These are phyloP conservation scores for Pollenia angustigena DNA, from an alignment of 2,888 invertebrate genomes.

Conservation along the genomic window DNA sequence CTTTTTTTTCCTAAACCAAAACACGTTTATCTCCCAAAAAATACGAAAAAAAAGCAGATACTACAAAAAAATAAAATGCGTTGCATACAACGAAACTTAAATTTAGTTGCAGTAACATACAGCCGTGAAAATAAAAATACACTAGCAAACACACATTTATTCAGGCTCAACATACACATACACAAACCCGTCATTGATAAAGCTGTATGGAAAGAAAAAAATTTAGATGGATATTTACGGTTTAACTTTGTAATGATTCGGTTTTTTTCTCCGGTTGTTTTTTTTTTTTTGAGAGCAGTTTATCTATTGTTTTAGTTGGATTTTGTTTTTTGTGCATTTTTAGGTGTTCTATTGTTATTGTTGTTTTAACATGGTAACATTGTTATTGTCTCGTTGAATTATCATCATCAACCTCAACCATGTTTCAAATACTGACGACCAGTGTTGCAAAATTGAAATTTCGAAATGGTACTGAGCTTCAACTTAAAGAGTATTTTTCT, in stretches of 20 bases:
- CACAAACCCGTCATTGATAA: slow-evolving; percentile 26
- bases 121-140: background rate
- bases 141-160: slow-evolving; percentile 4
- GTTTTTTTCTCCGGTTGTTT: background rate
- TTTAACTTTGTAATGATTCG: slow-evolving; percentile 54
- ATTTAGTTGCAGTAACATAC: slow-evolving; percentile 22
- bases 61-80: slow-evolving; percentile 18
- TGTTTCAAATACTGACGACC: slow-evolving; percentile 47
- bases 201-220: background rate
- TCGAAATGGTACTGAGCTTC: too few relatives aligned
- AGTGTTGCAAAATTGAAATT: too few relatives aligned
- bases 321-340: background rate
- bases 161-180: too few relatives aligned
- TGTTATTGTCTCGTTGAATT: slow-evolving; percentile 62
- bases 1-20: slow-evolving; percentile 41
- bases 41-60: background rate
- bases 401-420: slow-evolving; percentile 56
- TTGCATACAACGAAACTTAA: slow-evolving; percentile 12
- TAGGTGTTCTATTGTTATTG: slow-evolving; percentile 23
- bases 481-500: too few relatives aligned
- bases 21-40: slow-evolving; percentile 48
- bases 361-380: slow-evolving; percentile 51
- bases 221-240: slow-evolving; percentile 42
- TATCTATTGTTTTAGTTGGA: slow-evolving; percentile 47
- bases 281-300: slow-evolving; percentile 15